Base-by-base conservation (phyloP, 1,140 invertebrate species). In the Artemia franciscana region DNA sequence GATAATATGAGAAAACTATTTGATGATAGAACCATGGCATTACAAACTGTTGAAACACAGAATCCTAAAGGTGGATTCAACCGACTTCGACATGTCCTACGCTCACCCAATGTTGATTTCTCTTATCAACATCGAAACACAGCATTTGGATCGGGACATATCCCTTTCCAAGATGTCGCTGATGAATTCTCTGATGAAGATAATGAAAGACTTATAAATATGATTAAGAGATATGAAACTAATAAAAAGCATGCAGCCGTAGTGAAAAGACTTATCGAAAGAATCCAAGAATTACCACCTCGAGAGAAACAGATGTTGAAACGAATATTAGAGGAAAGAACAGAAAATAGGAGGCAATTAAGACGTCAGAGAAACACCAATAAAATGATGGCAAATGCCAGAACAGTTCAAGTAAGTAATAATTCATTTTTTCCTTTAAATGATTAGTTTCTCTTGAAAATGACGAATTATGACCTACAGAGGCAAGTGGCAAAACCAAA, bases 81-180 rank as follows among this genome's bases (percentile, higher is more conserved):
- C 3, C 39, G 39, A 12, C 39, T 51, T 18, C 39, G 39, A 12
- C 12, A 51, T 18, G 39, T 51, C 12, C 12, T 51, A 12, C 39
- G 39, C 2, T 15, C 12, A 12, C 24, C 57, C 9, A 23, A 26
- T 24, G 12, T 18, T 21, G 12, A 23, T 18, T 26, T 28, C 60
- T 24, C 60, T 23, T 4, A 12, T 23, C 60, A 27, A 26, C 60
- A 27, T 0, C 60, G 63, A 23, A 57, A 59, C 24, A 26, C 61
- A 5, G 24, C 61, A 26, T 64, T 61, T 26, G 63, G 63, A 23
- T 25, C 28, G 5, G 61, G 61, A 18, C 56, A 26, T 28, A 15
- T 56, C 60, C 25, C 51, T 39, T 24, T 60, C 4, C 39, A 51
- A 18, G 39, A 18, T 18, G 12, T 51, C 39, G 21, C 39, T 51